These are phyloP conservation scores for Catharus minimus DNA, from an alignment of 2,113 vertebrate genomes.

Conservation along the genomic window DNA sequence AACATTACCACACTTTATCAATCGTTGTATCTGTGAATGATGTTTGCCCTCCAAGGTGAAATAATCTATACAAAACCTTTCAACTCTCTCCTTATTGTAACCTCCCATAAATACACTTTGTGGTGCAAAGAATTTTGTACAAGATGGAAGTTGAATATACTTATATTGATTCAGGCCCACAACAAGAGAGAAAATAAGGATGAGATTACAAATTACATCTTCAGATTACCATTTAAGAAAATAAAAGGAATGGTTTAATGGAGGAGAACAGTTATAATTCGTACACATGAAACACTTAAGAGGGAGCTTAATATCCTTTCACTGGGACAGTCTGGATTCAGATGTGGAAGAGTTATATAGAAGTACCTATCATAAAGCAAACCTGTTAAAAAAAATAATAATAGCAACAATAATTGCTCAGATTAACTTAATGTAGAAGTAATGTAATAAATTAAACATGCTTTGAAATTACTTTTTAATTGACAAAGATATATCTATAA, in stretches of 20 bases:
- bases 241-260: neutral
- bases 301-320: neutral
- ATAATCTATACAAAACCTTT: neutral
- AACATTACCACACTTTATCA: neutral
- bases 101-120: neutral
- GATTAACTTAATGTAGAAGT: neutral
- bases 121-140: neutral
- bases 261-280: neutral
- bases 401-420: neutral
- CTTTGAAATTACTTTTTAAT: neutral
- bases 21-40: neutral
- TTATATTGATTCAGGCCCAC: neutral
- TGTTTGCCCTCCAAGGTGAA: neutral
- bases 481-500: neutral
- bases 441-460: neutral
- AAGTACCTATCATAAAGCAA: neutral
- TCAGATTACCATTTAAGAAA: neutral
- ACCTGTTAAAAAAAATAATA: neutral
- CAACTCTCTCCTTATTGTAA: neutral
- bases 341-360: neutral
- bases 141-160: neutral
- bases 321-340: neutral
- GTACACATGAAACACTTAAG: neutral
- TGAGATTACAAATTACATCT: neutral
- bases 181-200: neutral